phyloP scores from a whole-genome alignment of 2,113 vertebrate species.

The Sigmodon hispidus region DNA sequence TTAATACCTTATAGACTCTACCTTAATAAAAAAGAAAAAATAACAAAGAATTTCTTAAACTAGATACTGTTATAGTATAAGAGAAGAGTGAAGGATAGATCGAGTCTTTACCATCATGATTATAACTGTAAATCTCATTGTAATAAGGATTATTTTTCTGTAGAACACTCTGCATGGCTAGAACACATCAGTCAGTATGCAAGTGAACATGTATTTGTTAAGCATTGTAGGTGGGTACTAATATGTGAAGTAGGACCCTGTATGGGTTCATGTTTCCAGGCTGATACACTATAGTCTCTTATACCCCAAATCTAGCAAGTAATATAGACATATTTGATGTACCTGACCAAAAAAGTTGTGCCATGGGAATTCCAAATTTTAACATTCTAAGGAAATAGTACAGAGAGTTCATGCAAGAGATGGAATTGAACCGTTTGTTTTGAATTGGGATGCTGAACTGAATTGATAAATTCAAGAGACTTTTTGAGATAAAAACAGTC shows the following conservation, averaged over 20 bases:
- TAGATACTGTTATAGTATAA: not conserved
- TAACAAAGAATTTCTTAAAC: conserved; percentile 32
- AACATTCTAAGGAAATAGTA: conserved; percentile 17
- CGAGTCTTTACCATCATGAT: not conserved
- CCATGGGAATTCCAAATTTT: conserved; percentile 9
- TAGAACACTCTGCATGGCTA: not conserved
- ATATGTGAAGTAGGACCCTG: conserved; percentile 6
- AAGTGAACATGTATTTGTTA: conserved; percentile 18
- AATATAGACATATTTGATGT: not conserved
- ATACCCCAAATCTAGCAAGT: not conserved
- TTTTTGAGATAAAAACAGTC: conserved; percentile 24
- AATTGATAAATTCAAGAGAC: conserved; percentile 36
- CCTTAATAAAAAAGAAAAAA: not conserved
- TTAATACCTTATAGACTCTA: not conserved
- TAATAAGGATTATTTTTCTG: not conserved
- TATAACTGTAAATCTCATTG: not conserved
- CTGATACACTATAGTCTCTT: not conserved
- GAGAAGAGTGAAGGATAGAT: not conserved
- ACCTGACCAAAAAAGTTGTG: conserved; percentile 25
- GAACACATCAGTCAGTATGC: not conserved
- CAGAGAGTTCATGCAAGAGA: conserved; percentile 40
- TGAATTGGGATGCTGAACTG: conserved; percentile 41
- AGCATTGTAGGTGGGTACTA: not conserved
- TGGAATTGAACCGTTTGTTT: conserved; percentile 9
- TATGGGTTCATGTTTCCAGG: conserved; percentile 19